Evolutionary conservation across 2,113 vertebrate species (phyloP), one percentile per base, ranked within the genome.

Genomic region (Hyaena hyaena): DNA sequence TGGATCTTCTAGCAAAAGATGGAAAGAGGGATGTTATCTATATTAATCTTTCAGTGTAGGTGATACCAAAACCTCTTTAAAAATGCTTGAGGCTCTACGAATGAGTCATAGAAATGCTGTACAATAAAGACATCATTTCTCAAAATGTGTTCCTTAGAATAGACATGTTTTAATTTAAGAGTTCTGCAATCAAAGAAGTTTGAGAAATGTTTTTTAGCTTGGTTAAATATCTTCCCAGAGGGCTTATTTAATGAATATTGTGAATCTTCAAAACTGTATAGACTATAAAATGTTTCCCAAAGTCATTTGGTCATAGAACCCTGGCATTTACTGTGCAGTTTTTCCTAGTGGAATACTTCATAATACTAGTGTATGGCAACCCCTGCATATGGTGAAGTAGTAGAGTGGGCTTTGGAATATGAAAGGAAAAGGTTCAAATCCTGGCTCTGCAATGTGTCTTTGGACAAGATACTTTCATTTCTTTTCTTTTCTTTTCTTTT

Each of bases 131-230:
- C 10, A 77, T 7, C 2, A 35, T 21, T 95, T 98, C 31, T 88
- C 53, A 71, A 85, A 83, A n/a, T 94, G 69, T 76, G 16, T 45
- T 84, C n/a, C 55, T 93, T 48, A 74, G 53, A 58, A 66, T 7
- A 80, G 4, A 39, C 5, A 84, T 10, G 5, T 76, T 80, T 79
- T 80, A 31, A 85, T 63, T 14, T 50, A 88, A 63, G 33, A 8
- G 7, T 58, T 93, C 61, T 16, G 61, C 16, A 91, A 23, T 80
- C 15, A 89, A 80, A 10, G 48, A 73, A 35, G n/a, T 79, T 95
- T 96, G 77, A 89, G 66, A 88, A 90, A 45, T 61, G 5, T 14
- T 77, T 92, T n/a, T 92, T 95, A 35, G 7, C 80, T 90, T 95
- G 26, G 4, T 88, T 86, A 80, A 87, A 80, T 19, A 85, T 11